These are phyloP conservation scores for Portevinia maculata DNA, from an alignment of 2,888 invertebrate species.

Conservation along the genomic window DNA sequence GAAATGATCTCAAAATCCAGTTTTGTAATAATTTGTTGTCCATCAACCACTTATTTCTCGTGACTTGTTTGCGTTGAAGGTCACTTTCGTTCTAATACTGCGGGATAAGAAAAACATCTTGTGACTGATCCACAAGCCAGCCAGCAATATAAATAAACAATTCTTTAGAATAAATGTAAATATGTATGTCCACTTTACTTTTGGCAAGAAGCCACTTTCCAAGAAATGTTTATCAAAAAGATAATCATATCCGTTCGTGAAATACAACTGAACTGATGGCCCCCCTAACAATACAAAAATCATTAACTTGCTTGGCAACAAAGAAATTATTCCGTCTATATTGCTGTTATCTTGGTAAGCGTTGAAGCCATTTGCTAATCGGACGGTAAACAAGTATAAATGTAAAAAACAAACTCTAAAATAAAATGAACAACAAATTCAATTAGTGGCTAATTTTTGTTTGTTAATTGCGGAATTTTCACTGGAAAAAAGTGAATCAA, in stretches of 20 bases:
- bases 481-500: neutral
- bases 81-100: neutral
- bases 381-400: neutral
- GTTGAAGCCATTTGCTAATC: neutral
- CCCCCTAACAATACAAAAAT: neutral
- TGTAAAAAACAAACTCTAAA: neutral
- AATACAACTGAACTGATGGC: neutral
- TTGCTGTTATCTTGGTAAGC: neutral
- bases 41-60: neutral
- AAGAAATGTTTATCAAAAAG: neutral
- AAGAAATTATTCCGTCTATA: neutral
- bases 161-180: neutral
- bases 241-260: neutral
- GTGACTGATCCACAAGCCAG: constrained; percentile 2
- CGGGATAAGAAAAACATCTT: neutral
- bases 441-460: neutral
- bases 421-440: neutral
- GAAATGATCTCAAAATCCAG: neutral
- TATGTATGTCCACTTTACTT: neutral
- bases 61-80: constrained; percentile 1
- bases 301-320: neutral
- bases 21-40: neutral
- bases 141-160: neutral
- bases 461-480: neutral
- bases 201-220: constrained; percentile 9